Evolutionary conservation across 2,797 vertebrate genomes (phyloP).

Genomic region (Menidia menidia): DNA sequence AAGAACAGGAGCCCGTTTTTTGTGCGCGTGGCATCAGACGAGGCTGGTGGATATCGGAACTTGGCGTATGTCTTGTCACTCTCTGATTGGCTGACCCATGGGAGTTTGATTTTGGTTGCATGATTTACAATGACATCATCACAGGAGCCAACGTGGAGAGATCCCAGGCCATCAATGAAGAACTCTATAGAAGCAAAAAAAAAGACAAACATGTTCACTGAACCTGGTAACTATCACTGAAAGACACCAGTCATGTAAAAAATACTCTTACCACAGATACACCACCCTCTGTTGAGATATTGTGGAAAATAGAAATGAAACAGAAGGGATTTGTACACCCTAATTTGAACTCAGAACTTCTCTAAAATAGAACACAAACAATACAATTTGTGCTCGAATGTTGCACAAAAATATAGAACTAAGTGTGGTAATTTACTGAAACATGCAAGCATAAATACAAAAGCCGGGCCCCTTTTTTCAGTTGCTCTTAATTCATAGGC

Average conservation of each 20-base stretch:
- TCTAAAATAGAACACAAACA: background rate
- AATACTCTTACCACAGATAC: background rate
- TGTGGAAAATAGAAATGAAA: background rate
- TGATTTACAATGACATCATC: conserved; percentile 91
- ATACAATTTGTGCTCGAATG: background rate
- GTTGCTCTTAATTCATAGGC: too few species aligned
- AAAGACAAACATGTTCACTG: background rate
- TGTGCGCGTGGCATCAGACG: conserved; percentile 80
- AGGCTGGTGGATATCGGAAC: conserved; percentile 87
- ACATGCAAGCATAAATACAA: background rate
- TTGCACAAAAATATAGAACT: background rate
- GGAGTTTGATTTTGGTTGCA: conserved; percentile 91
- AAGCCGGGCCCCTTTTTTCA: too few species aligned
- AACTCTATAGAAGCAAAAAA: conserved; percentile 74
- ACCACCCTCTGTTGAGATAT: background rate
- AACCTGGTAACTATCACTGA: background rate
- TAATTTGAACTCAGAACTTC: background rate
- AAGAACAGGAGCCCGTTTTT: conserved; percentile 90
- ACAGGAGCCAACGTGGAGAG: conserved; percentile 91
- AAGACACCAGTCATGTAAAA: background rate
- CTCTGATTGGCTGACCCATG: conserved; percentile 86
- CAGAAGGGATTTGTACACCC: background rate
- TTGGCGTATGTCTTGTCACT: conserved; percentile 88
- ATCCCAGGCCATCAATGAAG: conserved; percentile 92
- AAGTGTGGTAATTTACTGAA: background rate